Conservation (phyloP, 2,888 invertebrate species). For the Ophraella communa region DNA sequence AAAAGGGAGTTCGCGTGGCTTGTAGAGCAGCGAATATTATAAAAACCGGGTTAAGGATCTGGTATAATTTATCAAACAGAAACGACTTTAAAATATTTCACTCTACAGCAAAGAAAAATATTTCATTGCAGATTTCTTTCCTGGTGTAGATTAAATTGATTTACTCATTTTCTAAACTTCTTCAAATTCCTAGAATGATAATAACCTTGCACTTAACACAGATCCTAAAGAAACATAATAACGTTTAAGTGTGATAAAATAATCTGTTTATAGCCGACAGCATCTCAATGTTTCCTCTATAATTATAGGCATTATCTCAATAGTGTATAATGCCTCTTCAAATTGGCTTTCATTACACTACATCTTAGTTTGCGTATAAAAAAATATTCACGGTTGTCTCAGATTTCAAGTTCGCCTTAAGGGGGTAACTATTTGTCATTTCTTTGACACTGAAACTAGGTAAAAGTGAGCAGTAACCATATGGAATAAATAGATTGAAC, state of each 20-base stretch:
- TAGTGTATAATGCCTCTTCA: not conserved
- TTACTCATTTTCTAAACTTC: not conserved
- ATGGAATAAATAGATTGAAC: too few relatives aligned
- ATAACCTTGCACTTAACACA: not conserved
- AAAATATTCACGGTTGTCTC: not conserved
- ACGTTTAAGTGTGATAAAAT: slow-evolving; percentile 1
- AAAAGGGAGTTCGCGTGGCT: too few relatives aligned
- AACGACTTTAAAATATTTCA: too few relatives aligned
- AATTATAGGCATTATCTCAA: not conserved
- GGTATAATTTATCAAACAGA: too few relatives aligned
- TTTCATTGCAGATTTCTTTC: too few relatives aligned
- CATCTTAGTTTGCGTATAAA: not conserved
- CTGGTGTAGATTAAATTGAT: too few relatives aligned
- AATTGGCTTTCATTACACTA: not conserved
- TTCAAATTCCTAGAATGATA: not conserved
- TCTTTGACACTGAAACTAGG: too few relatives aligned
- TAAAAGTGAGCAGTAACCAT: too few relatives aligned
- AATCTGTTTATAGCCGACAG: not conserved
- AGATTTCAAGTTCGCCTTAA: not conserved
- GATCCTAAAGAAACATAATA: not conserved
- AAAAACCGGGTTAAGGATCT: too few relatives aligned
- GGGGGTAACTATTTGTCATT: not conserved
- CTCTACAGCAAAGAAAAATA: too few relatives aligned
- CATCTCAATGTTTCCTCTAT: not conserved
- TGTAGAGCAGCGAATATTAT: too few relatives aligned